Conservation (phyloP, 2,888 invertebrate genomes). For the Apodemia duryi region DNA sequence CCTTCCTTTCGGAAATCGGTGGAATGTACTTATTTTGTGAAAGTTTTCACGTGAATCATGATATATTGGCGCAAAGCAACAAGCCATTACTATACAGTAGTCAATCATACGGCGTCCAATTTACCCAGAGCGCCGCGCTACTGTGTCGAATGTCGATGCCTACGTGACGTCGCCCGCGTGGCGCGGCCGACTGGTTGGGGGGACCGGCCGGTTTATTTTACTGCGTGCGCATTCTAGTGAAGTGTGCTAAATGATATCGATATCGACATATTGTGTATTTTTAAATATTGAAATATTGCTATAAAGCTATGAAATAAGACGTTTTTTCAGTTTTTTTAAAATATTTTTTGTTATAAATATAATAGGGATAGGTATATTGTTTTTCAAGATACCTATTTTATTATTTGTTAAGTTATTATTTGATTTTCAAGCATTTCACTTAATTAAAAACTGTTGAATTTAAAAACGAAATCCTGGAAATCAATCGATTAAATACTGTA, state of each 20-base stretch:
- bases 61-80: neutral
- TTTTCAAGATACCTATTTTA: too few relatives aligned
- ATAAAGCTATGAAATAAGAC: too few relatives aligned
- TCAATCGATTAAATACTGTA: too few relatives aligned
- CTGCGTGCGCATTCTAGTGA: slow-evolving; percentile 51
- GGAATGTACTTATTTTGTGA: slow-evolving; percentile 8
- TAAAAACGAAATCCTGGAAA: too few relatives aligned
- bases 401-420: too few relatives aligned
- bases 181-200: slow-evolving; percentile 34
- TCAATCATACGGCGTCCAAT: neutral
- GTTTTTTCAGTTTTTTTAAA: too few relatives aligned
- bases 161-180: slow-evolving; percentile 76
- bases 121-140: slow-evolving; percentile 5
- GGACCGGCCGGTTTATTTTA: slow-evolving; percentile 57
- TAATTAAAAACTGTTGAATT: too few relatives aligned
- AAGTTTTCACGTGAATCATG: slow-evolving; percentile 5
- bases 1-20: neutral
- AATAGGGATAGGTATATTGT: too few relatives aligned
- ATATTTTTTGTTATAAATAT: too few relatives aligned
- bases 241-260: slow-evolving; percentile 24
- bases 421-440: too few relatives aligned
- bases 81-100: slow-evolving; percentile 1
- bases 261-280: slow-evolving; percentile 2
- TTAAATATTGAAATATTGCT: too few relatives aligned
- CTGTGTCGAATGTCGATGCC: slow-evolving; percentile 46